A percentile compares a stretch with the other conserved stretches of the same genome.
Evolutionary conservation across 2,113 vertebrate species (phyloP).

Genomic region (Mola mola): DNA sequence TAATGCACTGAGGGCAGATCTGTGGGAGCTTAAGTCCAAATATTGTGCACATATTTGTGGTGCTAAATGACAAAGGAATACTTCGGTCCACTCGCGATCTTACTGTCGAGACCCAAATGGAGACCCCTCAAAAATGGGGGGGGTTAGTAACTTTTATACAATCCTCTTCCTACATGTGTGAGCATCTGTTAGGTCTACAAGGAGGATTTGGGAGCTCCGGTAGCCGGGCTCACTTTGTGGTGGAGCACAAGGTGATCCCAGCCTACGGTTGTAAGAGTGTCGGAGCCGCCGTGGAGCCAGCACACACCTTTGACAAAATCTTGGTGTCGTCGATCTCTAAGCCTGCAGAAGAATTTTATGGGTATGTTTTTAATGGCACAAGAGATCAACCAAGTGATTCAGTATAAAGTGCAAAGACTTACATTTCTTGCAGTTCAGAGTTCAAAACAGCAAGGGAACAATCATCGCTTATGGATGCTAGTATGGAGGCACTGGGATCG

Average conservation of each 20-base stretch:
- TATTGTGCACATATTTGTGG: slow-evolving; percentile 1
- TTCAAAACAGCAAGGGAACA: slow-evolving; percentile 90
- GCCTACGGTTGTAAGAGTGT: slow-evolving; percentile 89
- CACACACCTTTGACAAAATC: slow-evolving; percentile 91
- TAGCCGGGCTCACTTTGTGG: slow-evolving; percentile 78
- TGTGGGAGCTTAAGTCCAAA: not conserved
- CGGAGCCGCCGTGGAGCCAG: slow-evolving; percentile 87
- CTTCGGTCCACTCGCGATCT: slow-evolving; percentile 1
- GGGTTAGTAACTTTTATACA: not conserved
- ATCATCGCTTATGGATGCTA: slow-evolving; percentile 94
- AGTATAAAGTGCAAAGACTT: slow-evolving; percentile 66
- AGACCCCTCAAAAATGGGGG: slow-evolving; percentile 4
- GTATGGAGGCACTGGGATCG: slow-evolving; percentile 81
- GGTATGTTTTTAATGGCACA: not conserved
- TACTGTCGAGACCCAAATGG: not conserved
- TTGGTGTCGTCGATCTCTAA: slow-evolving; percentile 86
- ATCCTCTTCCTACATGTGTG: not conserved
- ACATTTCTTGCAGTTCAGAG: slow-evolving; percentile 87
- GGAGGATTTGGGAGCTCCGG: slow-evolving; percentile 32
- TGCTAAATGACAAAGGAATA: slow-evolving; percentile 6
- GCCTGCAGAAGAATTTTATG: slow-evolving; percentile 71
- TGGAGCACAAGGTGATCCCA: slow-evolving; percentile 98
- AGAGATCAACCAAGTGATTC: not conserved
- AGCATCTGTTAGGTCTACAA: slow-evolving; percentile 40
- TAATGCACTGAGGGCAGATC: not conserved